phyloP scores from a whole-genome alignment of 2,797 vertebrate species.

The Lepilemur septentrionalis region DNA sequence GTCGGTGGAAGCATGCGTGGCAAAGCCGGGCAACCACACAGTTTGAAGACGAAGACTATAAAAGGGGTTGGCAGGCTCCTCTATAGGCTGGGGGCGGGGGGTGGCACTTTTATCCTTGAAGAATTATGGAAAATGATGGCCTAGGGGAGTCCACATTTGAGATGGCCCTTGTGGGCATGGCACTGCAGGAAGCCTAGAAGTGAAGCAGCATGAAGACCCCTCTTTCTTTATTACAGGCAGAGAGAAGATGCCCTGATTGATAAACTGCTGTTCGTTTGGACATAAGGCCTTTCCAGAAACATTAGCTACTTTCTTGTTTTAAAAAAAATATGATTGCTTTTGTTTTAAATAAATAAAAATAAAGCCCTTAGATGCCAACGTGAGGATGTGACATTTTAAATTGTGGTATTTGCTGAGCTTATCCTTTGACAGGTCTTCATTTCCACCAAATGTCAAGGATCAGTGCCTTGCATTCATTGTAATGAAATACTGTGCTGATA shows the following conservation, averaged over 20 bases:
- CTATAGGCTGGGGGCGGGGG: neutral
- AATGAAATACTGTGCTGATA: slow-evolving; percentile 75
- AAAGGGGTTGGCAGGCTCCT: slow-evolving; percentile 40
- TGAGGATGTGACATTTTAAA: slow-evolving; percentile 81
- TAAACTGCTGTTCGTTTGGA: neutral
- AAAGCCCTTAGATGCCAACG: slow-evolving; percentile 44
- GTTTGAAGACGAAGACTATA: slow-evolving; percentile 10
- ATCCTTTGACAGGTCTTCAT: slow-evolving; percentile 63
- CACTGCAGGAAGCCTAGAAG: neutral
- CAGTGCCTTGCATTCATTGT: slow-evolving; percentile 73
- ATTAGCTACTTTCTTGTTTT: neutral
- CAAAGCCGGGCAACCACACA: slow-evolving; percentile 26
- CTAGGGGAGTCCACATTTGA: neutral
- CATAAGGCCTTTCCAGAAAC: neutral
- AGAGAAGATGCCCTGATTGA: neutral
- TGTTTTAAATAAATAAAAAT: slow-evolving; percentile 65
- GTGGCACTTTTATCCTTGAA: slow-evolving; percentile 40
- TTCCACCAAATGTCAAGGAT: slow-evolving; percentile 79
- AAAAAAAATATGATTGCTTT: slow-evolving; percentile 60
- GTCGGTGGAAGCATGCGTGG: neutral
- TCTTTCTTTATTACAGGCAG: neutral
- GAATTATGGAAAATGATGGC: neutral
- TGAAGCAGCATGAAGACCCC: neutral
- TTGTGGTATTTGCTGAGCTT: slow-evolving; percentile 77
- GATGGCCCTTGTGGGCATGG: neutral